Conservation (phyloP, 2,888 invertebrate species). For the Crossocerus cetratus region DNA sequence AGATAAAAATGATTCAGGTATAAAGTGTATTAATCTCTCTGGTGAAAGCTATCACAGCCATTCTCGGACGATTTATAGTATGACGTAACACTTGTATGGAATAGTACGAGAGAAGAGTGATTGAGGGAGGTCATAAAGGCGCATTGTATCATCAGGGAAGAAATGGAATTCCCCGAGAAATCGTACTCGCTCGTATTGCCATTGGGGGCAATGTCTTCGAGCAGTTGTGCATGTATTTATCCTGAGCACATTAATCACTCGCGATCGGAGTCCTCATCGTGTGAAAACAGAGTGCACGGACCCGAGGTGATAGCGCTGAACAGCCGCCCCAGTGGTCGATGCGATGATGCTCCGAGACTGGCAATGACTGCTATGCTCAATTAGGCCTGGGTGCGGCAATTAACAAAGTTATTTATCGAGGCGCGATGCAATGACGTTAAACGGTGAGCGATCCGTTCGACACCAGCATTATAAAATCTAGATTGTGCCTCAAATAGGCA, state of each 20-base stretch:
- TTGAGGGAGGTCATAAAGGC: too few relatives aligned
- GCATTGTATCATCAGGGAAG: too few relatives aligned
- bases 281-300: background rate
- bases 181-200: background rate
- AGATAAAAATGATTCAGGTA: too few relatives aligned
- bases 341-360: too few relatives aligned
- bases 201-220: background rate
- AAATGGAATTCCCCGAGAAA: too few relatives aligned
- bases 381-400: background rate
- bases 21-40: too few relatives aligned
- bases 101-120: background rate
- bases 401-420: background rate
- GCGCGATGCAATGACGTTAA: background rate
- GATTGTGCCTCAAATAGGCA: background rate
- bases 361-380: background rate
- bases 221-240: background rate
- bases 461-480: slow-evolving; percentile 9
- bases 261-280: background rate
- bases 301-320: background rate
- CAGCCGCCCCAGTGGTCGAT: background rate
- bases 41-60: too few relatives aligned
- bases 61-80: background rate
- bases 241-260: background rate
- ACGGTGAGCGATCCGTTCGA: background rate
- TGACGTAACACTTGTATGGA: background rate